Evolutionary conservation across 2,797 vertebrate genomes (phyloP).

Genomic region (Catostomus latipinnis): DNA sequence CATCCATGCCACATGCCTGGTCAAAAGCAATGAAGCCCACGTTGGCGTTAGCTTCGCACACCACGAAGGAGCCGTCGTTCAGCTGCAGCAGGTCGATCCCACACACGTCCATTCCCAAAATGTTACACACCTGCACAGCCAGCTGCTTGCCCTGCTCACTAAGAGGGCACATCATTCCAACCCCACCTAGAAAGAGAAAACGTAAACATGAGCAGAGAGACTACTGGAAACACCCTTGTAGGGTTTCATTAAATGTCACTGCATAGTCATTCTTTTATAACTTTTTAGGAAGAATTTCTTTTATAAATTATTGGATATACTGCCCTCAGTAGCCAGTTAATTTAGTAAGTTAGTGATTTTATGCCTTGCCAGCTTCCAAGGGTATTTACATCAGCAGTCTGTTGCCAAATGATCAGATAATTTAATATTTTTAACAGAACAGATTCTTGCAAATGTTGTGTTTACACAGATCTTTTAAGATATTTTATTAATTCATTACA

Average conservation of each 20-base stretch:
- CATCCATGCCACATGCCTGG: slow-evolving; percentile 89
- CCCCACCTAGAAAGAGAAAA: slow-evolving; percentile 77
- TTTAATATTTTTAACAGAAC: too few species aligned
- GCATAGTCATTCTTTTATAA: too few species aligned
- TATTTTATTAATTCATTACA: too few species aligned
- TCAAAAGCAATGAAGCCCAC: slow-evolving; percentile 93
- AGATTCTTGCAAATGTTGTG: too few species aligned
- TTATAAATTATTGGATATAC: too few species aligned
- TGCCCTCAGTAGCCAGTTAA: too few species aligned
- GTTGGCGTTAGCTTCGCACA: slow-evolving; percentile 92
- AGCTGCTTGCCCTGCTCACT: slow-evolving; percentile 90
- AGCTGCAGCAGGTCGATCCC: slow-evolving; percentile 91
- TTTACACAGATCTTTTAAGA: too few species aligned
- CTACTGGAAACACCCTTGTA: neutral
- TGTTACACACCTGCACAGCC: slow-evolving; percentile 91
- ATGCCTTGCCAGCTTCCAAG: too few species aligned
- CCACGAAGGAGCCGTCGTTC: slow-evolving; percentile 88
- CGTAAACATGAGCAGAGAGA: neutral
- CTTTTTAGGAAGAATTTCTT: too few species aligned
- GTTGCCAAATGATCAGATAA: too few species aligned
- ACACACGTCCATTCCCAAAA: slow-evolving; percentile 92
- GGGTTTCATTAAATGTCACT: neutral
- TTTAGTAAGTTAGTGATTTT: too few species aligned
- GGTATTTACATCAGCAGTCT: too few species aligned
- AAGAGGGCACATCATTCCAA: slow-evolving; percentile 89